Evolutionary conservation across 2,797 vertebrate species (phyloP), one percentile per base, ranked within the genome.

Genomic region (Syngnathus acus): DNA sequence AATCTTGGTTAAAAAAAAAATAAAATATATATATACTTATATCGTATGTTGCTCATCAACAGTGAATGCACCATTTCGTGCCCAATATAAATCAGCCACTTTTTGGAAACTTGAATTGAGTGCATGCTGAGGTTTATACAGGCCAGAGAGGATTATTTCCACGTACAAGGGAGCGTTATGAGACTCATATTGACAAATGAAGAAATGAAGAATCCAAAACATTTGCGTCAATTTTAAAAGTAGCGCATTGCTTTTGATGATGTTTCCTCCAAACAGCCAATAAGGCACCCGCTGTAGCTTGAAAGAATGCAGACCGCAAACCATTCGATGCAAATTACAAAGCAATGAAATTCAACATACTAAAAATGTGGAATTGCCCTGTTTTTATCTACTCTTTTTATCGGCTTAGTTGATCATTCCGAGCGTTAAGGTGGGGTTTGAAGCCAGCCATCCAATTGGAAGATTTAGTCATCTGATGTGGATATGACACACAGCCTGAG

Each of bases 211-310:
- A n/a, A 21, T 10, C n/a, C 50, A 21, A 21, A 9, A 59, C 37
- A 59, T 59, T 39, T 9, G 37, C 57, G 19, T 43, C 19, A 11
- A 21, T 61, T 42, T 61, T 39, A 42, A 32, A 61, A 61, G 39
- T 42, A 26, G 39, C 59, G 7, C 39, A 4, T 23, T 42, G 3
- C 57, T 62, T 23, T 43, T 43, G 40, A 62, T 26, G 40, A 45
- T 43, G 16, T 10, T 60, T 60, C 16, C 10, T 17, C n/a, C 19
- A 61, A 43, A 61, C 59, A 45, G 60, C 40, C 11, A 62, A 62
- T 62, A 62, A 62, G 60, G 40, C 60, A 23, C n/a, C 59, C 23
- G n/a, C 59, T 61, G 40, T 6, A 43, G 17, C n/a, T 23, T 45
- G 21, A 26, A 62, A 62, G 40, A 62, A 62, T 45, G 40, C 39